phyloP scores from a whole-genome alignment of 2,113 vertebrate genomes.

The Chiloscyllium plagiosum region DNA sequence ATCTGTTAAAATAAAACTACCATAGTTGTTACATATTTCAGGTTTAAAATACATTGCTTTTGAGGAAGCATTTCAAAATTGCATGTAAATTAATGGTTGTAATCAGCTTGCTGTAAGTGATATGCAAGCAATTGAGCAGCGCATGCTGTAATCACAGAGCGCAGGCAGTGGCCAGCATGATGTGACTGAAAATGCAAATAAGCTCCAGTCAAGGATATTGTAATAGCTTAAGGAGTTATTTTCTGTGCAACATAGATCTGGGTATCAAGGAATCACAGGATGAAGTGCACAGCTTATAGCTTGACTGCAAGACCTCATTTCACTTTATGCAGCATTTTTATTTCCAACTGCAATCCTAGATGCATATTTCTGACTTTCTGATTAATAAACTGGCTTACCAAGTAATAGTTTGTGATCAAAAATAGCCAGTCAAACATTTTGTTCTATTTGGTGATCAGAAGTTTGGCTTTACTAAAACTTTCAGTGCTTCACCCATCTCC shows the following conservation, averaged over 20 bases:
- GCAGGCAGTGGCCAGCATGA: background rate
- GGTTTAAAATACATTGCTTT: background rate
- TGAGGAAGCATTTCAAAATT: conserved; percentile 7
- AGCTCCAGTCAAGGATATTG: conserved; percentile 7
- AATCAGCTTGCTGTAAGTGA: conserved; percentile 9
- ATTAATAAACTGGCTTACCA: background rate
- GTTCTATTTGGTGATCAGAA: background rate
- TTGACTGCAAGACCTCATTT: background rate
- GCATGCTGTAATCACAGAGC: conserved; percentile 27
- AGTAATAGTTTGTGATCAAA: background rate
- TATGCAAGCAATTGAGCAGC: background rate
- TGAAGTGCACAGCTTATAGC: background rate
- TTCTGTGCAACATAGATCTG: background rate
- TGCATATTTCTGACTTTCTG: background rate
- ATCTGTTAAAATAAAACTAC: background rate
- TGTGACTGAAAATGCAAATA: conserved; percentile 22
- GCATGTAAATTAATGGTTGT: conserved; percentile 7
- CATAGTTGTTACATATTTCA: background rate
- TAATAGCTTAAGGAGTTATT: background rate
- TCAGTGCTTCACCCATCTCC: background rate
- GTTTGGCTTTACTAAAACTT: too few species aligned
- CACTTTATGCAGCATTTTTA: background rate
- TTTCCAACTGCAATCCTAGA: background rate
- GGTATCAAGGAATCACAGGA: background rate
- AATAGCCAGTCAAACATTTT: background rate